Conservation (phyloP, 1,140 invertebrate genomes). For the Hesperophylax magnus region DNA sequence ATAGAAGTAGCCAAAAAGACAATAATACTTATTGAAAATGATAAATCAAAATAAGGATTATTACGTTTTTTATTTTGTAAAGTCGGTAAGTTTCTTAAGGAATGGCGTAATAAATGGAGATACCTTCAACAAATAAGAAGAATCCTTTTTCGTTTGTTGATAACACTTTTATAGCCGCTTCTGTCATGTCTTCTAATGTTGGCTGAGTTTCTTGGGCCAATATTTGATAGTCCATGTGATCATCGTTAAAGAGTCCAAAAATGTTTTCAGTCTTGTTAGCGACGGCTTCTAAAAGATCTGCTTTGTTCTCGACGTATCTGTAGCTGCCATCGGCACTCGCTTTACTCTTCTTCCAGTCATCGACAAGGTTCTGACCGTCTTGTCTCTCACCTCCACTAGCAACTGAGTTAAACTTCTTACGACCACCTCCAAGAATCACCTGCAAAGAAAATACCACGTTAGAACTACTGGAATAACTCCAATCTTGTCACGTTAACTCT, state of each 20-base stretch:
- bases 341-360: conserved; percentile 71
- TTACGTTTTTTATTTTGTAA: too few species aligned
- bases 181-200: conserved; percentile 84
- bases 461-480: too few species aligned
- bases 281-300: conserved; percentile 61
- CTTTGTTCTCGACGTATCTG: conserved; percentile 53
- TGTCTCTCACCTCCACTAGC: conserved; percentile 69
- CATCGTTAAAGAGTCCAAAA: conserved; percentile 73
- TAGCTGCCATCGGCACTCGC: conserved; percentile 61
- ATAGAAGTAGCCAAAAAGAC: too few species aligned
- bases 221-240: conserved; percentile 71
- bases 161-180: conserved; percentile 83
- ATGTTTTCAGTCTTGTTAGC: conserved; percentile 64
- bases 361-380: conserved; percentile 63
- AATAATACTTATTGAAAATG: too few species aligned
- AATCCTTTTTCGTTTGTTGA: conserved; percentile 79
- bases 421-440: conserved; percentile 71
- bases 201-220: conserved; percentile 73
- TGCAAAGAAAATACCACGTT: conserved; percentile 43
- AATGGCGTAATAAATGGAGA: conserved; percentile 35
- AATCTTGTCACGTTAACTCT: too few species aligned
- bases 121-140: conserved; percentile 80
- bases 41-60: too few species aligned
- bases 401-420: conserved; percentile 62
- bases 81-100: too few species aligned